Base-by-base conservation (phyloP, 2,797 vertebrate species). In the Phylloscopus collybita region DNA sequence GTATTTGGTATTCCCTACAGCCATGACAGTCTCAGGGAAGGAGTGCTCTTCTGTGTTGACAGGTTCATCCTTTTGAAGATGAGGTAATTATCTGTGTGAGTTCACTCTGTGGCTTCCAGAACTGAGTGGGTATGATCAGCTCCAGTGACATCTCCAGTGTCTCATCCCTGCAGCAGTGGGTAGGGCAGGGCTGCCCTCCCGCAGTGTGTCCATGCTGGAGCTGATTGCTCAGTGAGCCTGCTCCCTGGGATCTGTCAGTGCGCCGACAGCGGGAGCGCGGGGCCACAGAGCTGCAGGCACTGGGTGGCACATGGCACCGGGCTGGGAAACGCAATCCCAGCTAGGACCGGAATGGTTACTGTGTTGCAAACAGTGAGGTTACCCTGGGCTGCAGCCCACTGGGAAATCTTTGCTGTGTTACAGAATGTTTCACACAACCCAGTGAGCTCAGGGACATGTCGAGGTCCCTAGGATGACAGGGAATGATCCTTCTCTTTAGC, bases 11-110 rank as follows among this genome's bases (percentile, higher is more conserved):
- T 57, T 62, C 82, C 54, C 80, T 79, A 66, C 40, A 80, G 67
- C 88, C 84, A 65, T 19, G 92, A 94, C 91, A 88, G 21, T 91
- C 80, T 82, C 86, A 94, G 94, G 74, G 53, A 76, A 69, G 73
- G 72, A 86, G 67, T 32, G 70, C 56, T 65, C 84, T 90, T 62
- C 17, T 44, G 26, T 76, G 94, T 81, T 96, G 94, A 94, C 89
- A 87, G 82, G 79, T 93, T 95, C 94, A 93, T 90, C 76, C 88
- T 92, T 95, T 85, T 92, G 95, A 97, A 84, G 86, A 91, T 93
- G 89, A 96, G 93, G 49, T 67, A 56, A 94, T 96, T 92, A 94
- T 96, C 83, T 93, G 93, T 93, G n/a, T 94, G 95, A 95, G 87
- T 93, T 96, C 96, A 95, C 94, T 92, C 78, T 45, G 23, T 65